Base-by-base conservation (phyloP, 2,797 vertebrate genomes). In the Yasuhikotakia modesta region DNA sequence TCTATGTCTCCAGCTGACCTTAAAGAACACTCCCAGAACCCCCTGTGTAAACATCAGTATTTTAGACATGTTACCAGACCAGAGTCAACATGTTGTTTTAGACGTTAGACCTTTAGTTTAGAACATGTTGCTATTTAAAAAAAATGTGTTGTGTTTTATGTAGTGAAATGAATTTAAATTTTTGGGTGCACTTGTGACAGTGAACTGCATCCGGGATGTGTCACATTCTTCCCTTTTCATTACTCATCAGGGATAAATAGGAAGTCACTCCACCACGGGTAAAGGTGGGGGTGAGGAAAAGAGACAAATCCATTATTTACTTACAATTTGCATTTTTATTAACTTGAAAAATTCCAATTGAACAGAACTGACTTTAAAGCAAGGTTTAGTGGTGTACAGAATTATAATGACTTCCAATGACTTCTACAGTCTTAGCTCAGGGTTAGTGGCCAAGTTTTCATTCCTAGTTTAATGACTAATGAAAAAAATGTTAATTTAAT, bases 171-270 rank as follows among this genome's bases (percentile, higher is more conserved):
- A n/a, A n/a, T n/a, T n/a, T n/a, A n/a, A n/a, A n/a, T n/a, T n/a
- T n/a, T n/a, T n/a, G n/a, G n/a, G 43, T 64, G 76, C 45, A 53
- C 19, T 64, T 65, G 67, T 64, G 73, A 81, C 32, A 50, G n/a
- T n/a, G n/a, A n/a, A n/a, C n/a, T 39, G 46, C 35, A 57, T 70
- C 52, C 65, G 69, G 39, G 12, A 50, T 74, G 77, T 66, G 50
- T 5, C 22, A 64, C 48, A 80, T 52, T 68, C 68, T 78, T 80
- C 71, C 80, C 78, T 78, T 61, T 57, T 30, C 55, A 46, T n/a
- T 53, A 64, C 53, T 80, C 73, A 80, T 52, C 72, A 43, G 45
- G 68, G 52, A 63, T 48, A 43, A 57, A 48, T 22, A 78, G 67
- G 70, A 82, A 61, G 14, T 39, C 17, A 11, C 60, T 73, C 67